Evolutionary conservation across 1,140 invertebrate genomes (phyloP).

Genomic region (Heliconius nattereri): DNA sequence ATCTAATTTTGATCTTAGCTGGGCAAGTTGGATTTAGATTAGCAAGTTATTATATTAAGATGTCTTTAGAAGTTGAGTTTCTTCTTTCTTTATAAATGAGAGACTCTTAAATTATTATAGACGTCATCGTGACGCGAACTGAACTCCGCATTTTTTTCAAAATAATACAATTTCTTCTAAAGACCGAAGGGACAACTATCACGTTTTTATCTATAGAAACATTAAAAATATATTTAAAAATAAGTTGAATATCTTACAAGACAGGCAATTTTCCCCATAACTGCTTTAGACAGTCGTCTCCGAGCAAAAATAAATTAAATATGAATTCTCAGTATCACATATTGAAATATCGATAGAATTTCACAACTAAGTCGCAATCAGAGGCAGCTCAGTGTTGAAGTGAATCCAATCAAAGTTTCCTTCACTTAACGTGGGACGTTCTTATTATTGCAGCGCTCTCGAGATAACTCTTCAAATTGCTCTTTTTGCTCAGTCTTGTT

Average conservation of each 20-base stretch:
- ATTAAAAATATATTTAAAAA: neutral
- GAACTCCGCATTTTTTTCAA: too few species aligned
- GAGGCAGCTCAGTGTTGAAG: slow-evolving; percentile 5
- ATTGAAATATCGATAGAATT: slow-evolving; percentile 13
- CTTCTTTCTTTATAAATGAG: too few species aligned
- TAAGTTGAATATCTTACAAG: neutral
- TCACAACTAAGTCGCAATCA: slow-evolving; percentile 8
- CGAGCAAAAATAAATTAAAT: slow-evolving; percentile 12
- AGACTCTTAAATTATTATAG: too few species aligned
- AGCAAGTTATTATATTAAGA: neutral
- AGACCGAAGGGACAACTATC: too few species aligned
- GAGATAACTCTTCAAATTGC: slow-evolving; percentile 3
- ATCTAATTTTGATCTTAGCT: neutral
- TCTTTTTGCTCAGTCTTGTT: neutral
- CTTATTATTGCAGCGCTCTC: slow-evolving; percentile 15
- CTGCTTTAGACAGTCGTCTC: neutral
- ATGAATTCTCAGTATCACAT: slow-evolving; percentile 6
- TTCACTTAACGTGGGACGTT: slow-evolving; percentile 24
- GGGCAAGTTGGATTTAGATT: neutral
- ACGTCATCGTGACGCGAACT: too few species aligned
- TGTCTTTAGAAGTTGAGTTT: neutral
- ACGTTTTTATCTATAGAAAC: too few species aligned
- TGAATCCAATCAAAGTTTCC: slow-evolving; percentile 30
- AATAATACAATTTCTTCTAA: too few species aligned
- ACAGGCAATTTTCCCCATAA: neutral